phyloP scores from a whole-genome alignment of 2,797 vertebrate species.

The Mycteria americana region DNA sequence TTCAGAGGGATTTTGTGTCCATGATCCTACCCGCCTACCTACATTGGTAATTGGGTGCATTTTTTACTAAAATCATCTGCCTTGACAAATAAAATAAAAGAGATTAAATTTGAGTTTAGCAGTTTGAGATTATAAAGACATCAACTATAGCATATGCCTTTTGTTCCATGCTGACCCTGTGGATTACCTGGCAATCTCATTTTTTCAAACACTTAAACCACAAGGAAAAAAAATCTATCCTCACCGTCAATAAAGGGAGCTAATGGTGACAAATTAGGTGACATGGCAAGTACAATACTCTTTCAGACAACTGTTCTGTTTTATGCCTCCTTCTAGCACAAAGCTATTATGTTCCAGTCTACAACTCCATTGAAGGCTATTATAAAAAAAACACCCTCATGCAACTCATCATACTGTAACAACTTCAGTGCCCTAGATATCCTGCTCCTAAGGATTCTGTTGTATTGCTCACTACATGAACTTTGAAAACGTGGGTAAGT shows the following conservation, averaged over 20 bases:
- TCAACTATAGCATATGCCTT: background rate
- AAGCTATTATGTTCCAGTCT: constrained; percentile 41
- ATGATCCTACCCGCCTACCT: fast-evolving
- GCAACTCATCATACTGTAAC: background rate
- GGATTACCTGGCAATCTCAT: background rate
- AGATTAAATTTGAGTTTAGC: background rate
- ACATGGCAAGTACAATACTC: background rate
- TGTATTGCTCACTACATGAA: background rate
- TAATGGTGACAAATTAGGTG: constrained; percentile 42
- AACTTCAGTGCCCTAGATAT: background rate
- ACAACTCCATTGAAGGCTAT: background rate
- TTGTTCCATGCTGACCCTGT: background rate
- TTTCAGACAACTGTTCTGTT: background rate
- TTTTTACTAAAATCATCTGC: background rate
- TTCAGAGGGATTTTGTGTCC: background rate
- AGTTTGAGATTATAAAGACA: background rate
- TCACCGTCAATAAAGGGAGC: background rate
- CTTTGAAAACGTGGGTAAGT: background rate
- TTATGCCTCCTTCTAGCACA: background rate
- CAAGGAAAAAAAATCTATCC: background rate
- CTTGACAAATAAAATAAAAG: background rate
- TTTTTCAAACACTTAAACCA: background rate
- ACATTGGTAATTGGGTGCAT: background rate
- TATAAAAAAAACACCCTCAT: background rate
- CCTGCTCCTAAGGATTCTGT: background rate